These are phyloP conservation scores for Euspilapteryx auroguttella DNA, from an alignment of 2,888 invertebrate genomes.

Conservation along the genomic window DNA sequence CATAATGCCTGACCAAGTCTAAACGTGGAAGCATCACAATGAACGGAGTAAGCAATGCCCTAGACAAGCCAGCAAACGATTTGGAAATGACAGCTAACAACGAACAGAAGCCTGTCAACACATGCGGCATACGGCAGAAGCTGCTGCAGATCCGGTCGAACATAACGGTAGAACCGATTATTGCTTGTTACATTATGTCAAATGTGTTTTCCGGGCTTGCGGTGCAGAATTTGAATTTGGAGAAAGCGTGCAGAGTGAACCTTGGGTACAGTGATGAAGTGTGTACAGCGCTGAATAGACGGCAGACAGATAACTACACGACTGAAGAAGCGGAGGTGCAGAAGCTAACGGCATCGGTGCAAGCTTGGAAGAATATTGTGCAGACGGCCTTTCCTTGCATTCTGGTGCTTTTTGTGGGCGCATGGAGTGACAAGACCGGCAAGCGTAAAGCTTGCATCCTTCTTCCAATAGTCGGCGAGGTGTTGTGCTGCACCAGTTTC, in stretches of 20 bases:
- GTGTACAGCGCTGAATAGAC: slow-evolving; percentile 72
- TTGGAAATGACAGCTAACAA: slow-evolving; percentile 23
- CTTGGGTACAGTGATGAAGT: slow-evolving; percentile 71
- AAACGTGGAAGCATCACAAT: too few relatives aligned
- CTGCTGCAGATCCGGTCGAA: slow-evolving; percentile 55
- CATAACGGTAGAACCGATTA: slow-evolving; percentile 70
- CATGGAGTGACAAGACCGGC: slow-evolving; percentile 65
- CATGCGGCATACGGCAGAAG: slow-evolving; percentile 32
- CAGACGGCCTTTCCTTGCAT: slow-evolving; percentile 60
- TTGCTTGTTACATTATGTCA: slow-evolving; percentile 70
- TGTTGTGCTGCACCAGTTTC: slow-evolving; percentile 49
- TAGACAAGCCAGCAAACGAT: slow-evolving; percentile 28
- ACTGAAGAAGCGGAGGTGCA: slow-evolving; percentile 67
- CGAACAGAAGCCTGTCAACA: slow-evolving; percentile 21
- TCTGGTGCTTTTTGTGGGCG: slow-evolving; percentile 61
- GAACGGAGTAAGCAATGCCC: slow-evolving; percentile 38
- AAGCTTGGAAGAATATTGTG: slow-evolving; percentile 59
- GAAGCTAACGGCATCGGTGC: slow-evolving; percentile 58
- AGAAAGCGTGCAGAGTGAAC: slow-evolving; percentile 85
- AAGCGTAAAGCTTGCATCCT: slow-evolving; percentile 62
- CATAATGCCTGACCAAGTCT: too few relatives aligned
- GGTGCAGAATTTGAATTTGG: slow-evolving; percentile 81
- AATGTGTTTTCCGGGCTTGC: slow-evolving; percentile 73
- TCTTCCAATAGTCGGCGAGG: slow-evolving; percentile 57
- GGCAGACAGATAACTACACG: slow-evolving; percentile 72